A percentile compares a stretch with the other conserved stretches of the same genome.
Conservation (phyloP, 2,888 invertebrate genomes). For the Drosophila eohydei region DNA sequence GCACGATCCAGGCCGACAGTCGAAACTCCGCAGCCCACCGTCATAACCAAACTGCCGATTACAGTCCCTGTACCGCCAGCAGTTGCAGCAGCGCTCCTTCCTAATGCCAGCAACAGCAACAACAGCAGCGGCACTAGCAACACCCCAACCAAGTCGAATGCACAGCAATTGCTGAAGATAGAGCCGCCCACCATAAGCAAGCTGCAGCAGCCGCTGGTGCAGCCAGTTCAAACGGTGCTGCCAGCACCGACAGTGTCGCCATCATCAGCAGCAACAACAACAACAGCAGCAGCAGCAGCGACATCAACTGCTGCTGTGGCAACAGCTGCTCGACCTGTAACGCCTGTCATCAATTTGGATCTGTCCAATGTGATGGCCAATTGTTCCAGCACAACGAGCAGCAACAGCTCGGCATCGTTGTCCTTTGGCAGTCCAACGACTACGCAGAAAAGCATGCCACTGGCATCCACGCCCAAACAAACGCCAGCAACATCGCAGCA, state of each 20-base stretch:
- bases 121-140: slow-evolving; percentile 39
- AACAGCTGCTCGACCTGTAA: slow-evolving; percentile 22
- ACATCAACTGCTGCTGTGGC: slow-evolving; percentile 1
- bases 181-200: slow-evolving; percentile 82
- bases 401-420: slow-evolving; percentile 49
- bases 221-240: slow-evolving; percentile 82
- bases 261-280: slow-evolving; percentile 42
- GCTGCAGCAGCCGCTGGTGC: slow-evolving; percentile 80
- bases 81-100: slow-evolving; percentile 1
- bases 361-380: slow-evolving; percentile 62
- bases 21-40: slow-evolving; percentile 55
- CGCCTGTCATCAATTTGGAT: slow-evolving; percentile 72
- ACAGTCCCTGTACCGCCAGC: slow-evolving; percentile 12
- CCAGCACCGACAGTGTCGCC: slow-evolving; percentile 50
- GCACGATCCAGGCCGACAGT: background rate
- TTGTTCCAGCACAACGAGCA: slow-evolving; percentile 41
- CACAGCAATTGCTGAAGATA: slow-evolving; percentile 78
- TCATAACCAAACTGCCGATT: slow-evolving; percentile 78
- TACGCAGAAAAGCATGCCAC: slow-evolving; percentile 54
- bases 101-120: slow-evolving; percentile 18
- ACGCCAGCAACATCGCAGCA: slow-evolving; percentile 29
- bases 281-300: slow-evolving; percentile 8
- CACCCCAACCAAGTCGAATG: slow-evolving; percentile 32
- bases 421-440: slow-evolving; percentile 74
- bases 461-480: slow-evolving; percentile 74